Percentiles rank a stretch among this genome's conserved stretches.
Evolutionary conservation across 2,113 vertebrate species (phyloP).

Genomic region (Lepus americanus): DNA sequence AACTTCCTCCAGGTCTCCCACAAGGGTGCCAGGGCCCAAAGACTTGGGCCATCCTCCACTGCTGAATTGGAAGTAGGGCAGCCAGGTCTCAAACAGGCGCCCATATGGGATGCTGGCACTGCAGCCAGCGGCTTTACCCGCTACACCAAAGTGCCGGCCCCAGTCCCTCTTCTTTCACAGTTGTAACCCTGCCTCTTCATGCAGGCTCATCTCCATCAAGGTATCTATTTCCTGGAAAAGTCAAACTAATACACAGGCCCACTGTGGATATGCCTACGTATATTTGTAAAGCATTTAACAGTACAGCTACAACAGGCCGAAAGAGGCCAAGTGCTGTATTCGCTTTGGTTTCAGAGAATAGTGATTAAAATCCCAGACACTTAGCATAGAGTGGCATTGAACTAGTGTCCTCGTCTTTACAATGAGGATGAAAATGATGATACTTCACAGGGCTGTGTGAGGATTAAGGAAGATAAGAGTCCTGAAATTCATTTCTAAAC

Average conservation of each 20-base stretch:
- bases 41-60: too few relatives aligned
- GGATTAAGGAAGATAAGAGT: background rate
- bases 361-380: conserved; percentile 12
- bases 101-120: too few relatives aligned
- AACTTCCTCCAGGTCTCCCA: too few relatives aligned
- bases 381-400: background rate
- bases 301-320: background rate
- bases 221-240: background rate
- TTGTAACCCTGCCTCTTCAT: background rate
- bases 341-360: background rate
- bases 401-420: conserved; percentile 19
- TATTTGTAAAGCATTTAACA: background rate
- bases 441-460: background rate
- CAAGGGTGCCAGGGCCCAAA: too few relatives aligned
- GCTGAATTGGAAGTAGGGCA: too few relatives aligned
- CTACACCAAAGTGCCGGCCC: too few relatives aligned
- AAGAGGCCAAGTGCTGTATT: background rate
- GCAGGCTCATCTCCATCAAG: background rate
- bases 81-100: too few relatives aligned
- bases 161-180: too few relatives aligned
- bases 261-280: background rate
- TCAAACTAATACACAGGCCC: background rate
- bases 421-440: background rate
- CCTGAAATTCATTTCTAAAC: conserved; percentile 38
- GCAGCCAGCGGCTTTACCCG: too few relatives aligned